Evolutionary conservation across 2,888 invertebrate genomes (phyloP), one percentile per base, ranked within the genome.

Genomic region (Drosophila diplacantha): DNA sequence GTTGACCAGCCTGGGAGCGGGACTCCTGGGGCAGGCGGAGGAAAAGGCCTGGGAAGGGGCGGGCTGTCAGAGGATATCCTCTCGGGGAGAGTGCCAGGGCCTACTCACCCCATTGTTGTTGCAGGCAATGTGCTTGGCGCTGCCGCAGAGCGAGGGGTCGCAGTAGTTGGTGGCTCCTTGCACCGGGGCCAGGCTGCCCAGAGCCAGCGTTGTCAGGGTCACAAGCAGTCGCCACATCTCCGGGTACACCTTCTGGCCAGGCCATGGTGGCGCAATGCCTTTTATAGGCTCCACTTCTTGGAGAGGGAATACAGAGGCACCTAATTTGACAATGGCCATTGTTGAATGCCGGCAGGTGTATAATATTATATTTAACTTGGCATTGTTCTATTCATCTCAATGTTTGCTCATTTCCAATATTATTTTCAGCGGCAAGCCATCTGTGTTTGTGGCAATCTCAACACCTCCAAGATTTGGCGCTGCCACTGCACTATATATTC

Each of bases 61-160:
- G 5, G 1, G 20, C 5, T 22, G 7, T 20, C 16, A 37, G 5
- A 9, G 16, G 26, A n/a, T 11, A 18, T 29, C 14, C 38, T 3
- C 7, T 12, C 11, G 12, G 12, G 5, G 2, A 4, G 1, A 11
- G 3, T 11, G 3, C 8, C 4, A 5, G 0, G 12, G 4, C 29
- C 0, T 7, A 55, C 71, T 34, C 55, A 75, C 79, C 31, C 69
- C 75, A 50, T 32, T 49, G 26, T 79, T 56, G 0, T 72, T 47
- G 47, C 78, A 78, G 11, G 39, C 78, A 51, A 79, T 76, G 29
- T 78, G 71, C n/a, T 3, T 63, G 1, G 24, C 14, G 2, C 37
- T 26, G 8, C 57, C 35, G 18, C 77, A 77, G 5, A 80, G 53
- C 1, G 20, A 6, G 1, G 20, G 3, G 1, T 24, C 16, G 24